Percentiles rank a stretch among this genome's conserved stretches.
Conservation (phyloP, 2,113 vertebrate genomes). For the Turnix velox region DNA sequence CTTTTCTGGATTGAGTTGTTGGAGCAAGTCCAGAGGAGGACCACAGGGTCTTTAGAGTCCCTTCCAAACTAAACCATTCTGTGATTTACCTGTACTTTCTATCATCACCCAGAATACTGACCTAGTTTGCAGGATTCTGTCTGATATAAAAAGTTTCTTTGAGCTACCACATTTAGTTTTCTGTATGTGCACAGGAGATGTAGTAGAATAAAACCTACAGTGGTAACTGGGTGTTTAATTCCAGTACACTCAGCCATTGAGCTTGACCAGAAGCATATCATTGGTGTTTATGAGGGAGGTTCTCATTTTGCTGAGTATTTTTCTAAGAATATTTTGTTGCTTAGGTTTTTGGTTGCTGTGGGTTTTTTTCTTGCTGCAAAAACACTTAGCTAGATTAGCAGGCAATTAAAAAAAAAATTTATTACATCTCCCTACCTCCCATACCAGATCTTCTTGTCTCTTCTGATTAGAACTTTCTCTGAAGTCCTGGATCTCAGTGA, state of each 20-base stretch:
- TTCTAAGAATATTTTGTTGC: background rate
- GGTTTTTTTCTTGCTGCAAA: fast-evolving
- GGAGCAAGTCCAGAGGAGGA: too few species aligned
- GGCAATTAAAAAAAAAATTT: background rate
- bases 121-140: background rate
- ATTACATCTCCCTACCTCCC: background rate
- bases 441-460: background rate
- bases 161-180: background rate
- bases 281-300: background rate
- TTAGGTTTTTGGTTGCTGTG: fast-evolving
- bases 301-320: background rate
- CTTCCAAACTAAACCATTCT: too few species aligned
- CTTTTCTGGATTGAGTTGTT: background rate
- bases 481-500: background rate
- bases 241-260: background rate
- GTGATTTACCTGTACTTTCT: background rate
- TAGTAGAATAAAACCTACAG: background rate
- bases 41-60: too few species aligned
- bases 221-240: background rate
- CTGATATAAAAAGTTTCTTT: background rate
- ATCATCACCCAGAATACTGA: background rate
- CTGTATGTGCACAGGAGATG: background rate
- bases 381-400: background rate
- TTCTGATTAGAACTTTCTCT: background rate
- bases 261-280: fast-evolving